Evolutionary conservation across 2,113 vertebrate species (phyloP).

Genomic region (Centrocercus urophasianus): DNA sequence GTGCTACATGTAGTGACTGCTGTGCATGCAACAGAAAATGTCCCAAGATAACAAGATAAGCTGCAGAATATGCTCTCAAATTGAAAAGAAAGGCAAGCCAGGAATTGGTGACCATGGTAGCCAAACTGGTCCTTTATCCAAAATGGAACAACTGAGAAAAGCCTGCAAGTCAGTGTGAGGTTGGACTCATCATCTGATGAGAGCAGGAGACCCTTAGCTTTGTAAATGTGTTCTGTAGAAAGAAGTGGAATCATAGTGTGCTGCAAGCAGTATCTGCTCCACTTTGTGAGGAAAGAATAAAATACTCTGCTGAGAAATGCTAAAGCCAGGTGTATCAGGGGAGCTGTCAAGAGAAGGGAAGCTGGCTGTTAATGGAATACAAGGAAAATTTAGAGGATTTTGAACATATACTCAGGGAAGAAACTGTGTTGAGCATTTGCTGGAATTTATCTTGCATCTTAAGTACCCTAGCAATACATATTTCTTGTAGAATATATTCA

Average conservation of each 20-base stretch:
- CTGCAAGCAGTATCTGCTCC: not conserved
- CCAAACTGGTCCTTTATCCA: not conserved
- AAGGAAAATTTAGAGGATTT: too few relatives aligned
- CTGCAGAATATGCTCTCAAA: not conserved
- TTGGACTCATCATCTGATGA: not conserved
- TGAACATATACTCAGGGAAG: not conserved
- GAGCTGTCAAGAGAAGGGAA: not conserved
- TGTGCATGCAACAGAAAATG: not conserved
- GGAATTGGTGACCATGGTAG: not conserved
- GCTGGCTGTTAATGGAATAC: too few relatives aligned
- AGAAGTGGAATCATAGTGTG: not conserved
- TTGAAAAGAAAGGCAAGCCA: not conserved
- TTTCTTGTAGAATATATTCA: not conserved
- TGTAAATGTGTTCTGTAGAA: not conserved
- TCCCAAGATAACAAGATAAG: not conserved
- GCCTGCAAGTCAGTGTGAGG: not conserved
- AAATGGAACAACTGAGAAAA: not conserved
- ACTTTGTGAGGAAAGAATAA: not conserved
- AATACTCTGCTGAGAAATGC: not conserved
- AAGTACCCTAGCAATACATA: not conserved
- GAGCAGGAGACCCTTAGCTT: fast-evolving
- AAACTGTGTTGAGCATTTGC: not conserved
- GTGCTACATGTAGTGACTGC: not conserved
- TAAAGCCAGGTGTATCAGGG: not conserved
- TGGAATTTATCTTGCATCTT: not conserved